Evolutionary conservation across 2,888 invertebrate genomes (phyloP).

Genomic region (Paralinhomoeus sp.): DNA sequence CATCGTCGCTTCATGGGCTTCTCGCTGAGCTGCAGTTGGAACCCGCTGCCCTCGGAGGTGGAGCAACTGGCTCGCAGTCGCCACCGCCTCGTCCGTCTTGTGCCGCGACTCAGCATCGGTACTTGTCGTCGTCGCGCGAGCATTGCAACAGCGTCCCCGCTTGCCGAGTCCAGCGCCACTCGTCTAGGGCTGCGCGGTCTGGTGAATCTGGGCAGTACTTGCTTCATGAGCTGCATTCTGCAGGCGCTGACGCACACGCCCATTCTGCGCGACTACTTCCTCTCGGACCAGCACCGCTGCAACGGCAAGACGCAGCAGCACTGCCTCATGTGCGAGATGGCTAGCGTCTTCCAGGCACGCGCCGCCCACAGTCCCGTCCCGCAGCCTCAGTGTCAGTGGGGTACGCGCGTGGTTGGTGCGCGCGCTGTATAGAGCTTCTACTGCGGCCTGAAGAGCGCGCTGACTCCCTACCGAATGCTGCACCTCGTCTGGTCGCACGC

Average conservation of each 20-base stretch:
- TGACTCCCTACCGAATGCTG: slow-evolving; percentile 64
- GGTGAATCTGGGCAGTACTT: slow-evolving; percentile 84
- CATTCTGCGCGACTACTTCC: slow-evolving; percentile 71
- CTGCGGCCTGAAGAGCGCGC: slow-evolving; percentile 55
- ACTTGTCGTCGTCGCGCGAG: not conserved
- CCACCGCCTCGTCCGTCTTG: not conserved
- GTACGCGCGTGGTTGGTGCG: slow-evolving; percentile 33
- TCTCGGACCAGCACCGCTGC: slow-evolving; percentile 75
- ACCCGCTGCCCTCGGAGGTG: slow-evolving; percentile 8
- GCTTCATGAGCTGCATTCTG: slow-evolving; percentile 71
- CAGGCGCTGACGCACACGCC: slow-evolving; percentile 87
- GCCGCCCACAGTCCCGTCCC: no score
- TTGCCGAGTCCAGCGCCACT: slow-evolving; percentile 41
- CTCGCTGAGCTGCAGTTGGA: slow-evolving; percentile 8
- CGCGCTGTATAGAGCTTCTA: slow-evolving; percentile 41
- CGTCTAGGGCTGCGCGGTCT: slow-evolving; percentile 59
- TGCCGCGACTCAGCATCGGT: not conserved
- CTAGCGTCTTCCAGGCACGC: slow-evolving; percentile 62
- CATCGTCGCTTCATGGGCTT: slow-evolving; percentile 45
- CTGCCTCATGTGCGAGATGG: slow-evolving; percentile 75
- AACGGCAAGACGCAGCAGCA: slow-evolving; percentile 32
- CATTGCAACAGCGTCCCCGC: not conserved
- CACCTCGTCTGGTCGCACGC: slow-evolving; percentile 93
- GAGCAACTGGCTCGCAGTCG: slow-evolving; percentile 3
- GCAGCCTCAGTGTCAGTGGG: no score